These are phyloP conservation scores for Collichthys lucidus DNA, from an alignment of 2,113 vertebrate genomes.

Conservation along the genomic window DNA sequence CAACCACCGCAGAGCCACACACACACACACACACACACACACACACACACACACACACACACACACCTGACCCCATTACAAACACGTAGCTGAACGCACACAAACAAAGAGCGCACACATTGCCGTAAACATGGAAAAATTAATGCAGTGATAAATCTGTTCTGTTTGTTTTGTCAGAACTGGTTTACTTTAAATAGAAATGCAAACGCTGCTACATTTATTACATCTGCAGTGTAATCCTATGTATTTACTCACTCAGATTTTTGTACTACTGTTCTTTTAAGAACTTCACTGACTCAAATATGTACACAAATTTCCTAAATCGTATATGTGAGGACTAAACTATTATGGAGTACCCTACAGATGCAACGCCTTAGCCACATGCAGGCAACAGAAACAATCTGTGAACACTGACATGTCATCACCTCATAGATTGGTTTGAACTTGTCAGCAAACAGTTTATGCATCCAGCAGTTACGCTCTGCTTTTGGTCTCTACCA, in stretches of 20 bases:
- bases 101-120: background rate
- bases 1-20: conserved; percentile 42
- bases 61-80: background rate
- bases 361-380: background rate
- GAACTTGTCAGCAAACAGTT: no score
- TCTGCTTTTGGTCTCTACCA: no score
- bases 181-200: background rate
- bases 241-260: no score
- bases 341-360: background rate
- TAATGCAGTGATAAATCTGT: background rate
- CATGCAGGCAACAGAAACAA: background rate
- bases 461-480: no score
- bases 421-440: no score
- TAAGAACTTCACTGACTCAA: no score
- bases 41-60: conserved; percentile 5
- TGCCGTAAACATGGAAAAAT: no score
- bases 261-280: no score
- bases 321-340: background rate
- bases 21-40: background rate
- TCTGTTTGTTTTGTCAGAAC: no score
- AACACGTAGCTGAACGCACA: background rate
- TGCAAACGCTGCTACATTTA: no score
- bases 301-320: no score
- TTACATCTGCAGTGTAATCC: background rate
- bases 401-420: no score